Conservation (phyloP, 2,888 invertebrate species). For the Brachypterus glaber region DNA sequence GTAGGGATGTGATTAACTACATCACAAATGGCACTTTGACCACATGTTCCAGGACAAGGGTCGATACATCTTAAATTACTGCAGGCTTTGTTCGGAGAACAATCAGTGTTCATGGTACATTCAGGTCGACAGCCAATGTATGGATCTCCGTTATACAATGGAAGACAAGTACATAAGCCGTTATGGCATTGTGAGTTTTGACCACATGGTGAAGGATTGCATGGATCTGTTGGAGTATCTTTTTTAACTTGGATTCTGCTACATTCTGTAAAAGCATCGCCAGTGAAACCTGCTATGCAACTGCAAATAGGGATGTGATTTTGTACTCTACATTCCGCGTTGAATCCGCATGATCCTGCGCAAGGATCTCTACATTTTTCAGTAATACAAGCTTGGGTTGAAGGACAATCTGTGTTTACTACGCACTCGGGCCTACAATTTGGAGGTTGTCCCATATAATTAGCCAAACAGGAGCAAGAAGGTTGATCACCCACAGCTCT, state of each 20-base stretch:
- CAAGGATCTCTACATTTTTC: constrained; percentile 66
- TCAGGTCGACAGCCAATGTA: constrained; percentile 68
- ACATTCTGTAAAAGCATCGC: constrained; percentile 58
- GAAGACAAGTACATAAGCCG: constrained; percentile 64
- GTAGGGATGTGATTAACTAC: constrained; percentile 76
- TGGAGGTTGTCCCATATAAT: constrained; percentile 64
- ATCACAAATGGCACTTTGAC: constrained; percentile 66
- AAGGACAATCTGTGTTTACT: constrained; percentile 59
- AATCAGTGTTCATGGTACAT: constrained; percentile 72
- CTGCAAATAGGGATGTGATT: constrained; percentile 62
- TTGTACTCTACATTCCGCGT: constrained; percentile 59
- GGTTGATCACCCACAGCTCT: constrained; percentile 48
- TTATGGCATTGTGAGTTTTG: constrained; percentile 63
- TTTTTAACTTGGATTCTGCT: constrained; percentile 37
- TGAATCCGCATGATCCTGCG: constrained; percentile 60
- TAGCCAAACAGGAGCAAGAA: constrained; percentile 59
- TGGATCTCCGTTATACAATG: constrained; percentile 64
- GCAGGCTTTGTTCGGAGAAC: constrained; percentile 65
- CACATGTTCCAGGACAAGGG: constrained; percentile 73
- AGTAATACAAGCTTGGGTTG: constrained; percentile 57
- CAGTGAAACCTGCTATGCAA: constrained; percentile 51
- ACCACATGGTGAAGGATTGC: constrained; percentile 68
- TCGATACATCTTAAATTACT: constrained; percentile 66
- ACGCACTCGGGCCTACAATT: constrained; percentile 66
- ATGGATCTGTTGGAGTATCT: constrained; percentile 49